Conservation (phyloP, 2,113 vertebrate genomes). For the Pterocles orientalis region DNA sequence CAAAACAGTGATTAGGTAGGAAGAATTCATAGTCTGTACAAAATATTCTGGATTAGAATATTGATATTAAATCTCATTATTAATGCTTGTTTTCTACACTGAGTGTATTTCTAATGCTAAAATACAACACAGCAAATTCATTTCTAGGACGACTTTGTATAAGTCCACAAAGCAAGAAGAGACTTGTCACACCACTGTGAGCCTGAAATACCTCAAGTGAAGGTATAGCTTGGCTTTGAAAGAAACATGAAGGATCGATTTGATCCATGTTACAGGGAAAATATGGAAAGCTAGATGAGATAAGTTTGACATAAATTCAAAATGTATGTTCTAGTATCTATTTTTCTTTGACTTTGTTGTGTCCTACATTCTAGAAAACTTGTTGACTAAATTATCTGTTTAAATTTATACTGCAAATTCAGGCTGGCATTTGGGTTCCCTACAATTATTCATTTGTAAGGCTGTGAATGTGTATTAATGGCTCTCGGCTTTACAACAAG, state of each 20-base stretch:
- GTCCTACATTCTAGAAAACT: not conserved
- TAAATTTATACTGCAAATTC: not conserved
- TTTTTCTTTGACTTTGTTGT: not conserved
- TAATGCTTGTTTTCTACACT: not conserved
- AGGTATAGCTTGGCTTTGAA: not conserved
- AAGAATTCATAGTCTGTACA: not conserved
- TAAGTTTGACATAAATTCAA: not conserved
- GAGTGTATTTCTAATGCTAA: not conserved
- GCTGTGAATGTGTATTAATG: constrained; percentile 22
- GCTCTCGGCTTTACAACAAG: not conserved
- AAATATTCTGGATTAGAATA: not conserved
- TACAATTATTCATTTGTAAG: not conserved
- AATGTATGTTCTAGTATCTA: not conserved
- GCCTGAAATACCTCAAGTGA: not conserved
- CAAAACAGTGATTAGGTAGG: not conserved
- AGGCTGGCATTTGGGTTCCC: not conserved
- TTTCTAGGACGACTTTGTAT: not conserved
- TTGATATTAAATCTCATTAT: not conserved
- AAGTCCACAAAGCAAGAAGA: not conserved
- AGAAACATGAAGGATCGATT: not conserved
- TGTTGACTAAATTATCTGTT: not conserved
- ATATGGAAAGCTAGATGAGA: not conserved
- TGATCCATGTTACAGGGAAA: not conserved
- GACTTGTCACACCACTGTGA: not conserved
- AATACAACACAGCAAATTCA: not conserved